Evolutionary conservation across 2,888 invertebrate genomes (phyloP).

Genomic region (Muschampia plurimacula): DNA sequence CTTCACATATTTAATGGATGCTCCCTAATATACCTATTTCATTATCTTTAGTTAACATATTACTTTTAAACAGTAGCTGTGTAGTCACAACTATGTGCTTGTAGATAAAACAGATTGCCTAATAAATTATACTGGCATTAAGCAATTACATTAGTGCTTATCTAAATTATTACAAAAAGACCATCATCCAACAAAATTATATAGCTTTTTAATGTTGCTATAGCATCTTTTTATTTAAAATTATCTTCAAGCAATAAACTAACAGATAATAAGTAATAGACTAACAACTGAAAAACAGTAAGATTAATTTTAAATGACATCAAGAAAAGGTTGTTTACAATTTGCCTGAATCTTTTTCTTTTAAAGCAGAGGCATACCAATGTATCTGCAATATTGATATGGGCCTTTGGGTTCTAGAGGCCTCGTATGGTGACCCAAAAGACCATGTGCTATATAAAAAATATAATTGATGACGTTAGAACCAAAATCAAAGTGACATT

Average conservation of each 20-base stretch:
- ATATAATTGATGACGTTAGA: no score
- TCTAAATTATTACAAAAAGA: slow-evolving; percentile 1
- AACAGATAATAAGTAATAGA: background rate
- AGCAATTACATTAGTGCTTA: background rate
- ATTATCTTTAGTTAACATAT: slow-evolving; percentile 21
- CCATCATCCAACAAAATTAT: background rate
- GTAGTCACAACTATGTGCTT: background rate
- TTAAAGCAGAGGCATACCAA: no score
- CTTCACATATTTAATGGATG: no score
- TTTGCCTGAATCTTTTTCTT: no score
- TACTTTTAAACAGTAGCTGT: slow-evolving; percentile 14
- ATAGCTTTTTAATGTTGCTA: background rate
- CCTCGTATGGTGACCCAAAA: no score
- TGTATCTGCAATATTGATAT: no score
- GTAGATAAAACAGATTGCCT: slow-evolving; percentile 22
- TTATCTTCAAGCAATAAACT: background rate
- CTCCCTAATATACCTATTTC: background rate
- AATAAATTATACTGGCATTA: slow-evolving; percentile 14
- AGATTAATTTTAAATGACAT: no score
- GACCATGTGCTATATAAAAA: no score
- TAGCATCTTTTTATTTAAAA: background rate
- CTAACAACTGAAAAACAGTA: no score
- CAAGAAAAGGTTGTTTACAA: no score
- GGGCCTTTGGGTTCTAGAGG: no score
- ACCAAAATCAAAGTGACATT: no score